Evolutionary conservation across 1,140 invertebrate species (phyloP).

Genomic region (Acromyrmex heyeri): DNA sequence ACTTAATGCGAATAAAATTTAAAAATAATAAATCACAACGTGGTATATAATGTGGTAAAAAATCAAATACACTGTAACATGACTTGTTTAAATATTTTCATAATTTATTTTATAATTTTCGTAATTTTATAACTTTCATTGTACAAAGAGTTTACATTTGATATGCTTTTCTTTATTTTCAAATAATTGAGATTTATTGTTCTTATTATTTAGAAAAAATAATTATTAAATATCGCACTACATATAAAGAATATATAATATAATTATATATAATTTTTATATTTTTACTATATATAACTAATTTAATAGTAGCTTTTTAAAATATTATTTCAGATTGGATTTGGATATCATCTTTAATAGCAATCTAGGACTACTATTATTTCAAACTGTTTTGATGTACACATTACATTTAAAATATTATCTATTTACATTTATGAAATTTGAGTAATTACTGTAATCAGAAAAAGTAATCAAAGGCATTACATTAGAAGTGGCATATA

Average conservation of each 20-base stretch:
- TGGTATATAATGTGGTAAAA: too few species aligned
- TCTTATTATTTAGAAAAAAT: slow-evolving; percentile 5
- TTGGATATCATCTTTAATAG: slow-evolving; percentile 17
- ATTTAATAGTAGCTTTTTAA: not conserved
- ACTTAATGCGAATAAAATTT: not conserved
- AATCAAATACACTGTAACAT: not conserved
- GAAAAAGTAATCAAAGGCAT: not conserved
- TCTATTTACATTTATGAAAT: not conserved
- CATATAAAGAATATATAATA: not conserved
- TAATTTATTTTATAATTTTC: not conserved
- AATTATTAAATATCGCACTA: not conserved
- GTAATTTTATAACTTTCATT: not conserved
- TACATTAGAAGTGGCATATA: not conserved
- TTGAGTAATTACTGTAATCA: not conserved
- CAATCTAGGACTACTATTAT: not conserved
- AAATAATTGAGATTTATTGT: not conserved
- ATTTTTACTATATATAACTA: not conserved
- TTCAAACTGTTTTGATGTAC: not conserved
- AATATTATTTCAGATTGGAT: slow-evolving; percentile 23
- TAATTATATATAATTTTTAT: not conserved
- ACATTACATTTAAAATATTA: not conserved
- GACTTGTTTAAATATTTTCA: not conserved
- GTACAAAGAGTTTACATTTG: not conserved
- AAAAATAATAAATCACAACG: not conserved
- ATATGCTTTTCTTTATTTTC: not conserved